Percentiles rank a stretch among this genome's conserved stretches.
phyloP scores from a whole-genome alignment of 2,797 vertebrate species.

The Tolypeutes matacus region DNA sequence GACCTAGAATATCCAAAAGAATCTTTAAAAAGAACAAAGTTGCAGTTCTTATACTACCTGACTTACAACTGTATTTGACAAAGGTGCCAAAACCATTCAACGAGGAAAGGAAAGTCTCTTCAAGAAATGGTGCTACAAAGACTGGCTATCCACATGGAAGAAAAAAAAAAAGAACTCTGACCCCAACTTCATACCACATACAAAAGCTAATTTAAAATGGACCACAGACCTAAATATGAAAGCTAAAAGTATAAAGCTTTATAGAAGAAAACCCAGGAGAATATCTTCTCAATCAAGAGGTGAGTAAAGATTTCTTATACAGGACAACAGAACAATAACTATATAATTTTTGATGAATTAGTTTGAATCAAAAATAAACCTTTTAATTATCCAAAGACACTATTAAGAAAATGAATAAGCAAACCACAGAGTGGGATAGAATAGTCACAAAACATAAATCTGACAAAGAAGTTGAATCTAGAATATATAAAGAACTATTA shows the following conservation, averaged over 20 bases:
- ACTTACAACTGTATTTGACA: not conserved
- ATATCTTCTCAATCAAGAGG: not conserved
- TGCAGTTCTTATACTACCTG: not conserved
- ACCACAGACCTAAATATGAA: not conserved
- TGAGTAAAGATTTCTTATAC: not conserved
- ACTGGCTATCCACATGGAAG: not conserved
- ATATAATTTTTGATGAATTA: constrained; percentile 8
- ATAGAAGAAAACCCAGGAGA: not conserved
- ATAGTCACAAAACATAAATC: not conserved
- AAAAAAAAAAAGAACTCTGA: not conserved
- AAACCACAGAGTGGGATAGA: constrained; percentile 6
- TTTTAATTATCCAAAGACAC: constrained; percentile 32
- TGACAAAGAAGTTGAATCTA: not conserved
- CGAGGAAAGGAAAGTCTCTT: not conserved
- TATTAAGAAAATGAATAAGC: not conserved
- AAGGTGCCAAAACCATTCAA: not conserved
- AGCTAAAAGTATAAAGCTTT: not conserved
- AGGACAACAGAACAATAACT: not conserved
- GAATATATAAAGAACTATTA: constrained; percentile 9
- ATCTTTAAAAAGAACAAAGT: constrained; percentile 18
- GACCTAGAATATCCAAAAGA: not conserved
- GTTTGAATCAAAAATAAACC: constrained; percentile 36
- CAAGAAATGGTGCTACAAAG: not conserved
- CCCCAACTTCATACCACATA: not conserved
- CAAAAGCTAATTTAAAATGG: constrained; percentile 10